Conservation (phyloP, 2,797 vertebrate genomes). For the Sciurus vulgaris region DNA sequence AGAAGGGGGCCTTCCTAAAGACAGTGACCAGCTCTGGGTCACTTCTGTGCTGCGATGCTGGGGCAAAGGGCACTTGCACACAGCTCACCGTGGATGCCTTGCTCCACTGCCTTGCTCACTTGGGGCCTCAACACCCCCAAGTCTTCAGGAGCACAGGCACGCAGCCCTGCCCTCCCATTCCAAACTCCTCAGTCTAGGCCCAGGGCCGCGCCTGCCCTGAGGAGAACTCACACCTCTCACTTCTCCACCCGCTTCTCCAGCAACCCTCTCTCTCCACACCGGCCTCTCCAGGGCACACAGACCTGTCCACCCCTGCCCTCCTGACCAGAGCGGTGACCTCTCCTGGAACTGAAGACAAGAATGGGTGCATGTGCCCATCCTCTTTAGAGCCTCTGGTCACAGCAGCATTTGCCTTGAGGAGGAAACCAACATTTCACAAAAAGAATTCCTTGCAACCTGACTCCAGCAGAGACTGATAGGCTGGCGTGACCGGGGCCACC, state of each 20-base stretch:
- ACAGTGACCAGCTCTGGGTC: neutral
- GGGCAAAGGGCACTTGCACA: neutral
- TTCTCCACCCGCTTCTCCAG: neutral
- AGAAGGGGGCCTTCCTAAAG: neutral
- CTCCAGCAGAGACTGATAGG: neutral
- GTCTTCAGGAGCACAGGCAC: neutral
- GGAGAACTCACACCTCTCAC: neutral
- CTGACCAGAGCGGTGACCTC: neutral
- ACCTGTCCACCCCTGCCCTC: neutral
- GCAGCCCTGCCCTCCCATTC: neutral
- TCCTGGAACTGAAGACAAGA: neutral
- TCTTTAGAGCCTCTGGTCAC: neutral
- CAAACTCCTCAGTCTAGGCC: neutral
- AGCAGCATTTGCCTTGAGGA: neutral
- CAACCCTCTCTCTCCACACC: too few relatives aligned
- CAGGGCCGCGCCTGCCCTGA: too few relatives aligned
- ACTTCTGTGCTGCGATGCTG: neutral
- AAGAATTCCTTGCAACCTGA: neutral
- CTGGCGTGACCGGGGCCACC: rapidly evolving
- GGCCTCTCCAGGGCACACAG: neutral
- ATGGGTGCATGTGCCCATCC: rapidly evolving
- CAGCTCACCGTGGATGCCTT: neutral
- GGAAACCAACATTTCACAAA: neutral
- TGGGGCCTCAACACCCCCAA: neutral
- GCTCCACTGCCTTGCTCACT: neutral